Conservation (phyloP, 2,113 vertebrate genomes). For the Neofelis nebulosa region DNA sequence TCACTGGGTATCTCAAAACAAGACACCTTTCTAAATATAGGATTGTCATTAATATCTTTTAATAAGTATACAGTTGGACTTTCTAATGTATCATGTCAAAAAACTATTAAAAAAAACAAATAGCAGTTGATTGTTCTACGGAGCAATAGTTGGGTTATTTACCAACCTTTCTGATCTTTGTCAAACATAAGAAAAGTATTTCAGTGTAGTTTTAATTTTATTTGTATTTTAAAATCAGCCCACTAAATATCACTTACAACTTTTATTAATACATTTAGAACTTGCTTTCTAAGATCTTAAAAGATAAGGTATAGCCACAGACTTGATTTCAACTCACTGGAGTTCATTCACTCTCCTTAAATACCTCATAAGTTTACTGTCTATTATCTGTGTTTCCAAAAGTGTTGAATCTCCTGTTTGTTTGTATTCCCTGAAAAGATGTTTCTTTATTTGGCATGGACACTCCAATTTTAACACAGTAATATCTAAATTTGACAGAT, state of each 20-base stretch:
- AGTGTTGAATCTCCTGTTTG: background rate
- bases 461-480: background rate
- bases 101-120: background rate
- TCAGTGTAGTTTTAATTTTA: background rate
- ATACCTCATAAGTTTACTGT: background rate
- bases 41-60: background rate
- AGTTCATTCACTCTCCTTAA: background rate
- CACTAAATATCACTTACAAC: background rate
- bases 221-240: background rate
- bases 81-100: background rate
- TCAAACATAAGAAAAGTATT: background rate
- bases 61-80: background rate
- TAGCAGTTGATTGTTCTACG: background rate
- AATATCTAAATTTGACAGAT: background rate
- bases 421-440: background rate
- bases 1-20: background rate
- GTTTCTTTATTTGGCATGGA: background rate
- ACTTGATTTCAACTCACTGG: background rate
- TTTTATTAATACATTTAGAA: background rate
- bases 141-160: background rate
- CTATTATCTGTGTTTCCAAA: background rate
- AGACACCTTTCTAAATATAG: background rate
- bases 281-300: background rate
- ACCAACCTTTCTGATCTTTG: background rate
- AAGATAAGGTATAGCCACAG: background rate